Conservation (phyloP, 2,113 vertebrate species). For the Pomatostomus ruficeps region DNA sequence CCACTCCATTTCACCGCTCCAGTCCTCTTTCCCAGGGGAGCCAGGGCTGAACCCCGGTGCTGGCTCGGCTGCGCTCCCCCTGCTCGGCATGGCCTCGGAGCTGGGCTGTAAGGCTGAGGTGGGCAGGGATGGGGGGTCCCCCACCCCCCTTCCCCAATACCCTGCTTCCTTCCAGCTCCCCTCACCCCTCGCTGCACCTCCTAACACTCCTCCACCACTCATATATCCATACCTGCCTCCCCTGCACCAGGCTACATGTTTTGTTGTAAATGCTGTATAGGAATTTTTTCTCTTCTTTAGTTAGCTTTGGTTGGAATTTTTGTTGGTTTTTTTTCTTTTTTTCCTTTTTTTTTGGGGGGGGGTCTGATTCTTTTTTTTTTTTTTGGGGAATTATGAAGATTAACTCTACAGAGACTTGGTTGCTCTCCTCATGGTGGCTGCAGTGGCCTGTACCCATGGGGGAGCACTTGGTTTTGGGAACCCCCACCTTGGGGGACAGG, state of each 20-base stretch:
- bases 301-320: conserved; percentile 59
- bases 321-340: neutral
- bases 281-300: conserved; percentile 60
- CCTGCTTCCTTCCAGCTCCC: neutral
- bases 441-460: neutral
- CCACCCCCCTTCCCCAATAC: neutral
- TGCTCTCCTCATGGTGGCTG: neutral
- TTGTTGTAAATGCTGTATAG: conserved; percentile 84
- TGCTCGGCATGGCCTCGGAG: neutral
- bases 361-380: neutral
- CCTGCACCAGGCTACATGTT: conserved; percentile 60
- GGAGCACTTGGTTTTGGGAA: neutral
- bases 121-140: neutral
- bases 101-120: neutral
- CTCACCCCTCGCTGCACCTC: neutral
- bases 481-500: neutral
- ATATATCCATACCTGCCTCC: conserved; percentile 58
- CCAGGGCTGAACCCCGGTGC: neutral
- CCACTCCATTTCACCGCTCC: conserved; percentile 38
- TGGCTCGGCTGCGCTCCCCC: neutral
- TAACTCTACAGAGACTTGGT: conserved; percentile 25
- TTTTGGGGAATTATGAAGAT: conserved; percentile 56
- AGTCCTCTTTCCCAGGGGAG: neutral
- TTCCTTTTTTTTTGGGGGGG: neutral
- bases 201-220: conserved; percentile 57